phyloP scores from a whole-genome alignment of 2,797 vertebrate species.

The Poeciliopsis paucimaculata region DNA sequence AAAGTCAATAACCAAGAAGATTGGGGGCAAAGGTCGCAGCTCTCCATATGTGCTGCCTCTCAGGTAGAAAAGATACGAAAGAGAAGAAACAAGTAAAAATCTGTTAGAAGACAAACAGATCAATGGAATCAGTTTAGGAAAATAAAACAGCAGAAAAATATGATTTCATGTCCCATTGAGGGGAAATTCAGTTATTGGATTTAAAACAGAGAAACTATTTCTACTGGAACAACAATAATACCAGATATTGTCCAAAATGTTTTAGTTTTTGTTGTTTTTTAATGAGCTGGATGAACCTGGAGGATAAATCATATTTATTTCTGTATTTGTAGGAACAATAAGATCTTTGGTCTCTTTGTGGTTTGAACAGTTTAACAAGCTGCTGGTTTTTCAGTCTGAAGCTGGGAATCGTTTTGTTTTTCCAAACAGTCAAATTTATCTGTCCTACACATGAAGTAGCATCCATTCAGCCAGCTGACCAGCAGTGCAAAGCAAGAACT shows the following conservation, averaged over 20 bases:
- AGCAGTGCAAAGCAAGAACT: not conserved
- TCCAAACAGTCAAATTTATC: not conserved
- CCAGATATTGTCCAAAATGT: no score
- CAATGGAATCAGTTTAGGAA: no score
- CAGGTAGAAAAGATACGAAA: not conserved
- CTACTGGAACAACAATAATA: no score
- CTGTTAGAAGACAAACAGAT: not conserved
- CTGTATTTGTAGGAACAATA: not conserved
- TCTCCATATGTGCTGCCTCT: not conserved
- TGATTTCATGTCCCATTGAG: no score
- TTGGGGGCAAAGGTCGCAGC: not conserved
- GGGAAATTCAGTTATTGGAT: no score
- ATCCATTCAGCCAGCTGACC: not conserved
- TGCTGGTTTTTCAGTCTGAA: not conserved
- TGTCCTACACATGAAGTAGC: not conserved
- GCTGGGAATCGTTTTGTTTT: not conserved
- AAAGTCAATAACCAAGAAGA: not conserved
- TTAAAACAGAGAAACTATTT: no score
- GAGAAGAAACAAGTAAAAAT: not conserved
- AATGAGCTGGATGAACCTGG: not conserved
- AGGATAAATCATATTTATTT: not conserved
- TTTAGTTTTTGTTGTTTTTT: not conserved
- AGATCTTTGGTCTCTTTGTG: not conserved
- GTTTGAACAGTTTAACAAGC: not conserved
- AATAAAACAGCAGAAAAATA: no score